Base-by-base conservation (phyloP, 2,888 invertebrate genomes). In the Ochlodes sylvanus region DNA sequence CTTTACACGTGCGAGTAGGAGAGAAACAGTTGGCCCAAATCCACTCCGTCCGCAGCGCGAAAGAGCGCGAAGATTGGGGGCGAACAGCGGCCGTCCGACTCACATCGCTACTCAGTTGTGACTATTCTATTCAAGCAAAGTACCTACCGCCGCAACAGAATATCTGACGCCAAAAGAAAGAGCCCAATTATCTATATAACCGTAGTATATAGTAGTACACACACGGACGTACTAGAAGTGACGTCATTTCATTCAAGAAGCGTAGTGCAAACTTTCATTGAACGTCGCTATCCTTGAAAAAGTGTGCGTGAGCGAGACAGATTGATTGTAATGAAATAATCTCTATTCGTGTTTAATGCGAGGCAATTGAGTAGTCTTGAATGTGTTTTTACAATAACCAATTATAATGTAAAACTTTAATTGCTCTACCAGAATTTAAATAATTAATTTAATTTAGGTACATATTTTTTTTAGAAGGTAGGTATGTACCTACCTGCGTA, bases 21-120 rank as follows among this genome's bases (percentile, higher is more conserved):
- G 71, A 76, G 76, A 77, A 81, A 81, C 80, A 86, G 83, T 85
- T 87, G 89, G 82, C 85, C 90, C 82, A 89, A 91, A 87, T 90
- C 80, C 84, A 83, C 85, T 86, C 76, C 83, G 82, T 79, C 70
- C 85, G 85, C 82, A 83, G 84, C 85, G 87, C 86, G 87, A 85
- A 83, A 83, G 86, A 87, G 86, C 87, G 87, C 87, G 82, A 81
- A 81, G 82, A 75, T 81, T 76, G 78, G 77, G 77, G 67, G 72
- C 79, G 80, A 78, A 79, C 76, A 77, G 74, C 79, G 83, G 82
- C 79, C 78, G 92, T 86, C 90, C 90, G 89, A 79, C 87, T 90
- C 89, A 90, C 92, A 92, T 92, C 92, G 92, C 92, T 88, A 92
- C 91, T 90, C 89, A 88, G 80, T 88, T 88, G 87, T 89, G 86